A percentile compares a stretch with the other conserved stretches of the same genome.
Evolutionary conservation across 1,140 invertebrate genomes (phyloP).

Genomic region (Tetragonula clypearis): DNA sequence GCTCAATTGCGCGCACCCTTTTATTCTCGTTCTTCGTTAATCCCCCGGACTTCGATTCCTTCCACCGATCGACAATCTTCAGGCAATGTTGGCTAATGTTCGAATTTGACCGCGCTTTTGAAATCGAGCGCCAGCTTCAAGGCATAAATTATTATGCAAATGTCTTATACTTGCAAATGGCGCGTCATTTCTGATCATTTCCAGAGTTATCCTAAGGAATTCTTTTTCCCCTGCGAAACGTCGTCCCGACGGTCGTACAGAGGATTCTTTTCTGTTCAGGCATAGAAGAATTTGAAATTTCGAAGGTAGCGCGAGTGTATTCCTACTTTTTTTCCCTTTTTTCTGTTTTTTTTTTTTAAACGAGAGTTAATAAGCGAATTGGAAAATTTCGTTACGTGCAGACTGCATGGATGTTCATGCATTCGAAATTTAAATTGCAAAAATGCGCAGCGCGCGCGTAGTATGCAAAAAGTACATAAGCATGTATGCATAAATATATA

Average conservation of each 20-base stretch:
- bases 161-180: background rate
- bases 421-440: constrained; percentile 1
- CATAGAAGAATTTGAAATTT: too few species aligned
- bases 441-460: background rate
- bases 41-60: background rate
- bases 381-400: background rate
- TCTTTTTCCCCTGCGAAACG: background rate
- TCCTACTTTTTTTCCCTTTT: too few species aligned
- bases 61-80: constrained; percentile 2
- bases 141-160: background rate
- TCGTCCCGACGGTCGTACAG: too few species aligned
- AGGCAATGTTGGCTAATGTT: too few species aligned
- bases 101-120: background rate
- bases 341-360: background rate
- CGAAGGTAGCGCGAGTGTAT: too few species aligned
- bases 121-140: background rate
- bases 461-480: background rate
- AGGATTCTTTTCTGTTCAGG: too few species aligned
- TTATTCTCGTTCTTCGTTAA: constrained; percentile 12
- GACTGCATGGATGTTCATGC: background rate
- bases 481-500: background rate
- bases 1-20: constrained; percentile 13
- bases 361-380: background rate
- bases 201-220: background rate
- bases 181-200: background rate